Conservation (phyloP, 2,113 vertebrate genomes). For the Tyto alba region DNA sequence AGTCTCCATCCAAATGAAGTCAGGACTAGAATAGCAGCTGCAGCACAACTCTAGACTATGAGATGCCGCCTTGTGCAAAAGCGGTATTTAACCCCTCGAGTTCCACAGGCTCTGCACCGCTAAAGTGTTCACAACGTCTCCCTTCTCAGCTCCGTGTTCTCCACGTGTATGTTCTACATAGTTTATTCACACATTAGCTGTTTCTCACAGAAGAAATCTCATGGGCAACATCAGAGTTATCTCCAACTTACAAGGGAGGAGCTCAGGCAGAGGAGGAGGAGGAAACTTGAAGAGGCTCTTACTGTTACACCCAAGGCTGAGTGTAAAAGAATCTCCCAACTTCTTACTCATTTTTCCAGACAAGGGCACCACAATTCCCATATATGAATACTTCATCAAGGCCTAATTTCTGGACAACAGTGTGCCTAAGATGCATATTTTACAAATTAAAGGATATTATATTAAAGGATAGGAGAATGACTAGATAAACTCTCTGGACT, state of each 20-base stretch:
- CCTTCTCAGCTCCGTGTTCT: not conserved
- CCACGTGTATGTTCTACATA: accelerated
- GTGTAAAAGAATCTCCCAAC: not conserved
- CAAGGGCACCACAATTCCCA: not conserved
- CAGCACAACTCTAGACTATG: not conserved
- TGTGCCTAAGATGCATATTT: not conserved
- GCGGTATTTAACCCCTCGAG: not conserved
- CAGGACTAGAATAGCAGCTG: not conserved
- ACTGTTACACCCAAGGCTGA: not conserved
- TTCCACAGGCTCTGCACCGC: not conserved
- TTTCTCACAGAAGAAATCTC: not conserved
- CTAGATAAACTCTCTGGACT: not conserved
- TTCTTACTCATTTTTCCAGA: not conserved
- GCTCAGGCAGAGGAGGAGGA: not conserved
- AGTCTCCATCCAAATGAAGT: not conserved
- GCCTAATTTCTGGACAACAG: not conserved
- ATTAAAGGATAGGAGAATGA: not conserved
- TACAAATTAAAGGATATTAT: not conserved
- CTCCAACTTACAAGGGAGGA: not conserved
- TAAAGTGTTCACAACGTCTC: not conserved
- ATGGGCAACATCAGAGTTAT: not conserved
- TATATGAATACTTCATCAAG: not conserved
- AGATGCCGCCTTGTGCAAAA: not conserved
- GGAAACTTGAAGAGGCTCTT: not conserved
- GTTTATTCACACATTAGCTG: not conserved